Evolutionary conservation across 2,113 vertebrate species (phyloP), one percentile per base, ranked within the genome.

Genomic region (Beaufortia kweichowensis): DNA sequence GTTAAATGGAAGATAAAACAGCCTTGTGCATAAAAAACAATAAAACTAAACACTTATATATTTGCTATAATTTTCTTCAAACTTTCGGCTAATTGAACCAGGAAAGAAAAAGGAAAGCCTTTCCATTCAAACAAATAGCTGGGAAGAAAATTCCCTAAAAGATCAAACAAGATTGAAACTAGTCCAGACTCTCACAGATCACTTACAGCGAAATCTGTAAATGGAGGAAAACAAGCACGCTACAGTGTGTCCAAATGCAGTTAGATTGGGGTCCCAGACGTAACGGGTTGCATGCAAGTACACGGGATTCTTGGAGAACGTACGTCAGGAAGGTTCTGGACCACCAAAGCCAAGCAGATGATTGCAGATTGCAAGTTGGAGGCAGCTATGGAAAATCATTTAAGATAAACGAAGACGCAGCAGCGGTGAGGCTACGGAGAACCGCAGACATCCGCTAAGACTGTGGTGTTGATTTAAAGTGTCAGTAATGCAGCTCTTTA

Each of bases 361-460:
- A 43, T 29, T 59, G 56, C 46, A 67, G 62, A 78, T 68, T 56
- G 70, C 17, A 64, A 56, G 33, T 15, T 75, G 76, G 57, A 78
- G 76, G 59, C 57, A 50, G 76, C 31, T 23, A 50, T 75, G 70
- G 70, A 75, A 78, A 79, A 65, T 48, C 48, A 48, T 41, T 69
- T 75, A 28, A 79, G 24, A 78, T 69, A 75, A 75, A 64, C 3
- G 64, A 50, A 57, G 56, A 59, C 41, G 26, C 41, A 41, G 33
- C 26, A 48, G 48, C 26, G 21, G 23, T 17, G 26, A 82, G 24
- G 33, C 21, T 48, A 41, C 39, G 63, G 21, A 59, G 66, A 55
- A 59, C 59, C 28, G 57, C 50, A 79, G 59, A 75, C 62, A 66
- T 81, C 43, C 50, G 56, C 35, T 33, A 23, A 71, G 55, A 0